These are phyloP conservation scores for Hypothenemus hampei DNA, from an alignment of 1,140 invertebrate species.

Conservation along the genomic window DNA sequence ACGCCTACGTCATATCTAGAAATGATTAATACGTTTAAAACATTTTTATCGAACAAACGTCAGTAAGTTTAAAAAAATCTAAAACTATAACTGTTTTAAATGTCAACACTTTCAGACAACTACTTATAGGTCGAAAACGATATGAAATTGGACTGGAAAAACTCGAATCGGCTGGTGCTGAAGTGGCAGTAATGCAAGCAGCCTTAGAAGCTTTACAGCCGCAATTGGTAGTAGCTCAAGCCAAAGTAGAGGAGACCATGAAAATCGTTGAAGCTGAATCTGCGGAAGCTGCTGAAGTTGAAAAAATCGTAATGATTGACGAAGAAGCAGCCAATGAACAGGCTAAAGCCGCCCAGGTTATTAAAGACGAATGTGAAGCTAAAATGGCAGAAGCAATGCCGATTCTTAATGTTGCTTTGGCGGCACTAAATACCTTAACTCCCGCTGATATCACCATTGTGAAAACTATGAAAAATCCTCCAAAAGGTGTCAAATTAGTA, in stretches of 20 bases:
- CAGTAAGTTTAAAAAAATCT: constrained; percentile 51
- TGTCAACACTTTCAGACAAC: constrained; percentile 48
- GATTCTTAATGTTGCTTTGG: constrained; percentile 82
- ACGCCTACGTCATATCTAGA: constrained; percentile 93
- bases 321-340: constrained; percentile 55
- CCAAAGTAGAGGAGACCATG: constrained; percentile 76
- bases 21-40: constrained; percentile 86
- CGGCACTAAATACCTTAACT: constrained; percentile 87
- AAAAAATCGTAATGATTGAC: constrained; percentile 54
- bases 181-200: constrained; percentile 81
- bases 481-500: constrained; percentile 85
- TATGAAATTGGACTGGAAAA: constrained; percentile 86
- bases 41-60: constrained; percentile 72
- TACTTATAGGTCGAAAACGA: constrained; percentile 60
- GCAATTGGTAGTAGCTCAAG: constrained; percentile 77
- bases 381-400: constrained; percentile 92
- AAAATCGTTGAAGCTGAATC: constrained; percentile 77
- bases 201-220: constrained; percentile 83
- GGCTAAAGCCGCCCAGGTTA: constrained; percentile 72
- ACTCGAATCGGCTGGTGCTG: constrained; percentile 73
- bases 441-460: constrained; percentile 89
- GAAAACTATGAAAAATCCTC: constrained; percentile 97
- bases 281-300: constrained; percentile 74
- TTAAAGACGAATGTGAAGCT: constrained; percentile 93
- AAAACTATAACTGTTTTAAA: no score